These are phyloP conservation scores for Amblyjoppa proteus DNA, from an alignment of 2,888 invertebrate genomes.

Conservation along the genomic window DNA sequence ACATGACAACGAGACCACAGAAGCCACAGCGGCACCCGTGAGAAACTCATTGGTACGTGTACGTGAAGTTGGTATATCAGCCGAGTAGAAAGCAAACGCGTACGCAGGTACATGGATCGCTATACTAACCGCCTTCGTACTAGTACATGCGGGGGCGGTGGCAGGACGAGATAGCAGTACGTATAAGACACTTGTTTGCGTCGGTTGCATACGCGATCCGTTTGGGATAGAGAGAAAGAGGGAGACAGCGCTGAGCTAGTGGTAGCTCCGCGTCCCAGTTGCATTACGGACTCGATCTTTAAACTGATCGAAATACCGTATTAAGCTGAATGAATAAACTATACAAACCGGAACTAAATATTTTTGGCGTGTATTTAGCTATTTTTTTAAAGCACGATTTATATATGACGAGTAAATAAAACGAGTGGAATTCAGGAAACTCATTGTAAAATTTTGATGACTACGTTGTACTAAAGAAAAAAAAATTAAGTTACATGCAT, in stretches of 20 bases:
- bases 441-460: background rate
- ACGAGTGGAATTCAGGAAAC: background rate
- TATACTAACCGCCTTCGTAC: background rate
- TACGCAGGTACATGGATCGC: background rate
- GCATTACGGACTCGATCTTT: background rate
- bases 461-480: no score
- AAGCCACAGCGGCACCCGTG: slow-evolving; percentile 17
- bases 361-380: background rate
- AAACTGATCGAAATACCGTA: background rate
- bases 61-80: slow-evolving; percentile 25
- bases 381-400: background rate
- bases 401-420: background rate
- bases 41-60: slow-evolving; percentile 19
- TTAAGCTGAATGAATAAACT: background rate
- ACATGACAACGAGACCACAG: background rate
- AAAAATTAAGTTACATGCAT: no score
- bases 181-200: slow-evolving; percentile 33
- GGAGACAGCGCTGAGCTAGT: slow-evolving; percentile 8
- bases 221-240: background rate
- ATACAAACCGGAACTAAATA: background rate
- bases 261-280: background rate
- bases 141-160: background rate
- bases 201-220: slow-evolving; percentile 31
- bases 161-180: slow-evolving; percentile 3
- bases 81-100: slow-evolving; percentile 14